Conservation (phyloP, 2,113 vertebrate species). For the Motacilla tschutschensis region DNA sequence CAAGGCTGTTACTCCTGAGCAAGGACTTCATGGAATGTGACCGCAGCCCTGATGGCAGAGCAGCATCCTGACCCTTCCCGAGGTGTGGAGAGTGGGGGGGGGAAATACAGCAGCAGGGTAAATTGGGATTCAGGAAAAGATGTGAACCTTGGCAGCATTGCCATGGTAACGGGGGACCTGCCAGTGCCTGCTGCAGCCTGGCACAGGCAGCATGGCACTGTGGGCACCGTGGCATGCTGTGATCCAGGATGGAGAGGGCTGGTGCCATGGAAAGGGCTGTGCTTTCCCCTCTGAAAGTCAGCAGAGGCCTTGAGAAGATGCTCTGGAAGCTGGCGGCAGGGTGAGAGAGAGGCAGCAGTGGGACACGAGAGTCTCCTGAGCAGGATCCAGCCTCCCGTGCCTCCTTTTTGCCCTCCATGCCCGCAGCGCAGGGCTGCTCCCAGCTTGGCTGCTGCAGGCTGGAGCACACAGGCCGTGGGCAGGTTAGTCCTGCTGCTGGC, state of each 20-base stretch:
- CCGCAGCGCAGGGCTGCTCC: rapidly evolving
- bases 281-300: neutral
- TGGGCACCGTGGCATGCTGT: rapidly evolving
- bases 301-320: neutral
- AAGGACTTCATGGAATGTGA: neutral
- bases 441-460: neutral
- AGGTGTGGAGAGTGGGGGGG: too few relatives aligned
- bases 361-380: neutral
- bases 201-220: rapidly evolving
- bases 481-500: neutral
- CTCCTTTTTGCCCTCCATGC: neutral
- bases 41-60: neutral
- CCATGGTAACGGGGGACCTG: neutral
- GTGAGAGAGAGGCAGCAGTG: neutral
- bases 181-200: neutral
- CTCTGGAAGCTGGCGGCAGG: neutral
- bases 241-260: neutral
- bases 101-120: neutral
- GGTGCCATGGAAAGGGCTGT: neutral
- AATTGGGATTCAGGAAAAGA: neutral
- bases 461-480: neutral
- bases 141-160: conserved; percentile 20
- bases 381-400: neutral
- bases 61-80: neutral
- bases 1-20: neutral